Evolutionary conservation across 2,797 vertebrate species (phyloP).

Genomic region (Falco biarmicus): DNA sequence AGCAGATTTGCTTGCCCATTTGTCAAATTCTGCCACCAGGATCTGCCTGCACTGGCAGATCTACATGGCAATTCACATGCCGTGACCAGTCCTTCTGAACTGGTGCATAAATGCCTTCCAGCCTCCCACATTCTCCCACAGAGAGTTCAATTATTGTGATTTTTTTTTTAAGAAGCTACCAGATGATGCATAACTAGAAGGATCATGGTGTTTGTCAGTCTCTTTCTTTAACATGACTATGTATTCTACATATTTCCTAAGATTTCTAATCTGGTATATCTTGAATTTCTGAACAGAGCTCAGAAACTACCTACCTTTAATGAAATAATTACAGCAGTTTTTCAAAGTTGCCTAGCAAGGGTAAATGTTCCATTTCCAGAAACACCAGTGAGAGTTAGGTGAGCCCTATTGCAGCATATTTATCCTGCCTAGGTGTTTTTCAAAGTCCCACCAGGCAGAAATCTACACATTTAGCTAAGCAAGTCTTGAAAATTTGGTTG

Average conservation of each 20-base stretch:
- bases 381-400: neutral
- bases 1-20: conserved; percentile 26
- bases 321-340: neutral
- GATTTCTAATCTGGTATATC: neutral
- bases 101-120: neutral
- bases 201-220: neutral
- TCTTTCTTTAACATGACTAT: neutral
- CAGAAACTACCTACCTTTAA: neutral
- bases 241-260: neutral
- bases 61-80: neutral
- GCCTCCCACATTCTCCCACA: neutral
- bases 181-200: neutral
- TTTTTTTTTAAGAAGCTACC: neutral
- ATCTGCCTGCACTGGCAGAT: neutral
- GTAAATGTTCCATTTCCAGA: neutral
- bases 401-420: neutral
- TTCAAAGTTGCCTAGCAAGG: neutral
- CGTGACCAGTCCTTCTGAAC: neutral
- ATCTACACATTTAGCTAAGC: neutral
- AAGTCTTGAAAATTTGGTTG: neutral
- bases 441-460: neutral
- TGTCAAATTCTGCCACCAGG: conserved; percentile 14
- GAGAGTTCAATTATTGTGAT: neutral
- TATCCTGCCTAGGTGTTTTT: neutral
- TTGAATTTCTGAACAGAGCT: neutral